A percentile compares a stretch with the other conserved stretches of the same genome.
Evolutionary conservation across 2,797 vertebrate genomes (phyloP).

Genomic region (Telmatherina bonti): DNA sequence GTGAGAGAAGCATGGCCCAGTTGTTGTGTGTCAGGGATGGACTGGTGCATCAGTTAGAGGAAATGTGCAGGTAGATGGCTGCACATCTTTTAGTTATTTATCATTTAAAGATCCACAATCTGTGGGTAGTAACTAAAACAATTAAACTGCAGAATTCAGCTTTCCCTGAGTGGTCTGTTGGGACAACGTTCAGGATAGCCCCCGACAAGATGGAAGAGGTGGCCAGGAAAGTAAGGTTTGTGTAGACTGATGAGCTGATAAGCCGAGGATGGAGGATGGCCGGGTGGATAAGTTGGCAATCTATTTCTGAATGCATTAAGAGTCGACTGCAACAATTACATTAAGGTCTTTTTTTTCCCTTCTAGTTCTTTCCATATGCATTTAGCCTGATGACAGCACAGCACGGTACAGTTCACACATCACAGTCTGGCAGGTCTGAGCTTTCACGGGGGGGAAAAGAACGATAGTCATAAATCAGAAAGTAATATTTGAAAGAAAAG

Average conservation of each 20-base stretch:
- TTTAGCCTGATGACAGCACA: constrained; percentile 35
- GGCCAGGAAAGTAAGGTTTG: too few relatives aligned
- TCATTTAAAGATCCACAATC: neutral
- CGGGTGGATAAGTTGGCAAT: neutral
- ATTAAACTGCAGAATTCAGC: neutral
- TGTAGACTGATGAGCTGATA: neutral
- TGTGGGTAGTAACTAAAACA: neutral
- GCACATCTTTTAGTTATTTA: too few relatives aligned
- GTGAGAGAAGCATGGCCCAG: neutral
- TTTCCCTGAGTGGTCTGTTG: neutral
- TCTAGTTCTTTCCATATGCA: neutral
- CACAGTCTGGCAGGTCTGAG: constrained; percentile 51
- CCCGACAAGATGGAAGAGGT: too few relatives aligned
- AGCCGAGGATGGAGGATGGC: neutral
- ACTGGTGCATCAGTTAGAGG: neutral
- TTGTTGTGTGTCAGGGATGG: neutral
- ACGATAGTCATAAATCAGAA: constrained; percentile 62
- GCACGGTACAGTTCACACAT: constrained; percentile 50
- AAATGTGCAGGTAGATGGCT: neutral
- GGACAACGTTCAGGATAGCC: too few relatives aligned
- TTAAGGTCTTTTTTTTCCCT: neutral
- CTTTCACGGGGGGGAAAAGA: constrained; percentile 22
- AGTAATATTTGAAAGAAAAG: constrained; percentile 52
- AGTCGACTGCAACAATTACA: constrained; percentile 9
- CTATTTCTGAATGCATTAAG: neutral